phyloP scores from a whole-genome alignment of 2,888 invertebrate genomes.

The Pandemis heparana region DNA sequence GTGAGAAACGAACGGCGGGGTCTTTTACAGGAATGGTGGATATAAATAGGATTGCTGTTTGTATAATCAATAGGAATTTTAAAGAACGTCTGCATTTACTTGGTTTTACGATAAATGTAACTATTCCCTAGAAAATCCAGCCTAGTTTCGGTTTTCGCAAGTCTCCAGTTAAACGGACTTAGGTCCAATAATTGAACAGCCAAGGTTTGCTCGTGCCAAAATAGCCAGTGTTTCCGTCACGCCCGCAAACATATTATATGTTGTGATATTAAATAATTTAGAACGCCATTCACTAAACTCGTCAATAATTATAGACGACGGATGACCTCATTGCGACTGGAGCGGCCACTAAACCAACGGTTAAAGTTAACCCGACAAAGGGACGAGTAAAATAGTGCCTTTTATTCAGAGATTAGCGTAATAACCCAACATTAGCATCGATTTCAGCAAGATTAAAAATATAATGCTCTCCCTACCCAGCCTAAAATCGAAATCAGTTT shows the following conservation, averaged over 20 bases:
- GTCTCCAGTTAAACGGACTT: background rate
- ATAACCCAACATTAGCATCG: too few species aligned
- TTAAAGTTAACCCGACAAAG: background rate
- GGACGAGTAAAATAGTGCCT: too few species aligned
- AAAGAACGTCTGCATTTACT: too few species aligned
- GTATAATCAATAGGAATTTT: too few species aligned
- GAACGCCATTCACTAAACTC: constrained; percentile 48
- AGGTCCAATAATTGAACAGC: background rate
- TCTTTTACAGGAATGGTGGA: too few species aligned
- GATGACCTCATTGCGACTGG: constrained; percentile 46
- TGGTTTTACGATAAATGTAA: too few species aligned
- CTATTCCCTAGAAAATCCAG: background rate
- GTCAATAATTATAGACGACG: constrained; percentile 44
- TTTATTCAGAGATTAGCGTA: too few species aligned
- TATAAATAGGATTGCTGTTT: too few species aligned
- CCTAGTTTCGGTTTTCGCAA: background rate
- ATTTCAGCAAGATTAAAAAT: too few species aligned
- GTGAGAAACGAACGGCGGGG: too few species aligned
- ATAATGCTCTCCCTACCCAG: too few species aligned
- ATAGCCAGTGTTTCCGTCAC: constrained; percentile 21
- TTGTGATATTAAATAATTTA: constrained; percentile 41
- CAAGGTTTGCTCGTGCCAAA: constrained; percentile 8
- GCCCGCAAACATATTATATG: constrained; percentile 26
- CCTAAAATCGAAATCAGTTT: too few species aligned
- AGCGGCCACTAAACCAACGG: constrained; percentile 33